phyloP scores from a whole-genome alignment of 2,797 vertebrate species.

The Lates japonicus region DNA sequence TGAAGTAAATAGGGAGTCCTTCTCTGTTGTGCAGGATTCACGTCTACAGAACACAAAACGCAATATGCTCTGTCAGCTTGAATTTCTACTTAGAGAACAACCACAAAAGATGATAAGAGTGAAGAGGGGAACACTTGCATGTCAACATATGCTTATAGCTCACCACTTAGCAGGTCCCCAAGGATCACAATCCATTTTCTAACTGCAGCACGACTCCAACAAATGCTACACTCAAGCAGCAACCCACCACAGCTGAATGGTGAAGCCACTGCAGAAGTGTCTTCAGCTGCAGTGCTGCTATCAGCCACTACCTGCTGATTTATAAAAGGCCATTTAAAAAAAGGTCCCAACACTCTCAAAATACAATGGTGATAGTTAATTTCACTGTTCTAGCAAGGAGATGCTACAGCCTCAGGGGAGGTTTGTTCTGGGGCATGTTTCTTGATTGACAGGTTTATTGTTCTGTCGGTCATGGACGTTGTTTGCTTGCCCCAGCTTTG shows the following conservation, averaged over 20 bases:
- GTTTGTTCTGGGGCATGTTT: background rate
- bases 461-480: background rate
- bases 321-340: background rate
- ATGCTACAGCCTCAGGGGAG: background rate
- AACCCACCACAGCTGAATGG: background rate
- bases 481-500: background rate
- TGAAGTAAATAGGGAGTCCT: background rate
- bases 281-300: background rate
- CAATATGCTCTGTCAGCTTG: background rate
- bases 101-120: background rate
- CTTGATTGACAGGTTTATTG: background rate
- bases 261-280: slow-evolving; percentile 11
- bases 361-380: background rate
- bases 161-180: slow-evolving; percentile 38
- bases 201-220: background rate
- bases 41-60: background rate
- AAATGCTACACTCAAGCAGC: slow-evolving; percentile 3
- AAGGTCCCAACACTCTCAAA: background rate
- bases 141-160: slow-evolving; percentile 13
- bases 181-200: slow-evolving; percentile 40
- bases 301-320: background rate
- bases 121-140: slow-evolving; percentile 17
- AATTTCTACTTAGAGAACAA: background rate
- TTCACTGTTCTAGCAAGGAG: background rate
- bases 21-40: background rate